phyloP scores from a whole-genome alignment of 2,888 invertebrate species.

The Willowsia nigromaculata region DNA sequence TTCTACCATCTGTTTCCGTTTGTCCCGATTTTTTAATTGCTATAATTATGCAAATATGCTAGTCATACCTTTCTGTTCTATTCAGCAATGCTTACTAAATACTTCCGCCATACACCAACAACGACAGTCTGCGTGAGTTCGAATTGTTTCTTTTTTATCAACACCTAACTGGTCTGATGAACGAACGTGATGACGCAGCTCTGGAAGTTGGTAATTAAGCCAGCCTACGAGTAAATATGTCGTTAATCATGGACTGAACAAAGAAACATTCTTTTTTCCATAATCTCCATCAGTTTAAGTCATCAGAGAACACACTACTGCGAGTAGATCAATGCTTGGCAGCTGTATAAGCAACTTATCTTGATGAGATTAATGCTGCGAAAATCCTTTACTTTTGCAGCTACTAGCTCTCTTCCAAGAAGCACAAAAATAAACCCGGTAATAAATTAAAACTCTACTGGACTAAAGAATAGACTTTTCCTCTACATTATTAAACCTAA shows the following conservation, averaged over 20 bases:
- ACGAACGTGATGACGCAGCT: constrained; percentile 14
- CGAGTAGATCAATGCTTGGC: neutral
- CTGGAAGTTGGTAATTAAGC: constrained; percentile 47
- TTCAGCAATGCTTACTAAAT: neutral
- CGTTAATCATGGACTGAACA: constrained; percentile 8
- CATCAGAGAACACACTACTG: too few species aligned
- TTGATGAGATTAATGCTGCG: constrained; percentile 28
- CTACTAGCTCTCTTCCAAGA: neutral
- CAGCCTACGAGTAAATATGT: neutral
- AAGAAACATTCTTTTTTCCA: neutral
- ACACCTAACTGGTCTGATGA: constrained; percentile 11
- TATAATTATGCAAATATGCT: constrained; percentile 46
- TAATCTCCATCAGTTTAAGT: neutral
- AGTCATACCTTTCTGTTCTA: neutral
- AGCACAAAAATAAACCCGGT: neutral
- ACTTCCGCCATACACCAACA: constrained; percentile 13
- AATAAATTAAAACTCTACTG: constrained; percentile 8
- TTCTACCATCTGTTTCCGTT: constrained; percentile 75
- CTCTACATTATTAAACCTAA: neutral
- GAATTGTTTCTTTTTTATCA: constrained; percentile 20
- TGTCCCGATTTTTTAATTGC: constrained; percentile 72
- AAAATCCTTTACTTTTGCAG: neutral
- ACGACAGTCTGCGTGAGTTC: neutral
- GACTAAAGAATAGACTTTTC: neutral
- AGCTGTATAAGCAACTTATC: constrained; percentile 22